These are phyloP conservation scores for Arenaria interpres DNA, from an alignment of 2,113 vertebrate genomes.

Conservation along the genomic window DNA sequence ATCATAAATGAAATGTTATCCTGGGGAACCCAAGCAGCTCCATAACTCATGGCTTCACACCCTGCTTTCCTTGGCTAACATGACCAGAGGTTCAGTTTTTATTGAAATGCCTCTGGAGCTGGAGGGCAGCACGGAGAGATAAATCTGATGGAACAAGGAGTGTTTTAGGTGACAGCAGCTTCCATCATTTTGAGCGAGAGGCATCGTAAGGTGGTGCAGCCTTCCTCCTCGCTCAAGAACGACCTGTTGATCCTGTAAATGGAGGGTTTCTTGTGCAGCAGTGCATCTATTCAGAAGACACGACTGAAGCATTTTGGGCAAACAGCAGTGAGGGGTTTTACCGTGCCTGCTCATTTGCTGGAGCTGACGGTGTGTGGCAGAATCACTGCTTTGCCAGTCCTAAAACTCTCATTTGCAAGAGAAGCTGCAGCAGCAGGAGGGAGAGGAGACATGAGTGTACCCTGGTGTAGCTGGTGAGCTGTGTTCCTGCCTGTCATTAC, in stretches of 20 bases:
- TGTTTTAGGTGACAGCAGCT: background rate
- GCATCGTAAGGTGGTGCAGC: background rate
- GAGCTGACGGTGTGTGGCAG: background rate
- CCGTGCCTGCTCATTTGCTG: background rate
- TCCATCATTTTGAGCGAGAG: background rate
- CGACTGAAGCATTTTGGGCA: background rate
- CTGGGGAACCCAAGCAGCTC: background rate
- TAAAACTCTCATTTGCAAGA: background rate
- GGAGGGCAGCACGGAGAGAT: fast-evolving
- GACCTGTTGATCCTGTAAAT: background rate
- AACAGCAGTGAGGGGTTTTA: background rate
- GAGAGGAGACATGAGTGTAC: fast-evolving
- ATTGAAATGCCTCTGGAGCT: background rate
- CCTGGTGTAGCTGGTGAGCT: background rate
- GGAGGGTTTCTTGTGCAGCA: background rate
- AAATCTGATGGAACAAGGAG: background rate
- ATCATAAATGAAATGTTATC: background rate
- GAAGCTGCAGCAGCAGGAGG: background rate
- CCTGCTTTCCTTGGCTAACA: background rate
- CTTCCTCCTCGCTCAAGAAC: background rate
- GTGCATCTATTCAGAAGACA: background rate
- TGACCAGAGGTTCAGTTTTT: background rate
- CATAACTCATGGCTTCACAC: background rate
- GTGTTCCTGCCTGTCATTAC: fast-evolving
- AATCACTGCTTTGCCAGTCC: background rate